phyloP scores from a whole-genome alignment of 2,797 vertebrate species.

The Rhynchonycteris naso region DNA sequence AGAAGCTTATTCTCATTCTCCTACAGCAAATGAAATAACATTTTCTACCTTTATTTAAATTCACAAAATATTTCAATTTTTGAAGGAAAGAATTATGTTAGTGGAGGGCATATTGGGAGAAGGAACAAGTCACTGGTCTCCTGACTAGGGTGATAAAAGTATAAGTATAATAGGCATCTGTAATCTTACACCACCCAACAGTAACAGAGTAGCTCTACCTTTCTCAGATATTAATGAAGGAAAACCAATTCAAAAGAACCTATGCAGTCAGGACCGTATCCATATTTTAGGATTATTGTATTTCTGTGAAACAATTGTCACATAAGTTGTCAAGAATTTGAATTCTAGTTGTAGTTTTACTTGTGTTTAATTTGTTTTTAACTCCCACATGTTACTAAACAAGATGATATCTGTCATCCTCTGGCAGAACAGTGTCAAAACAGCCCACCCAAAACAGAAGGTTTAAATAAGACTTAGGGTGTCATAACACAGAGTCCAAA shows the following conservation, averaged over 20 bases:
- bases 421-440: neutral
- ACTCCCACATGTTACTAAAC: neutral
- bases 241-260: neutral
- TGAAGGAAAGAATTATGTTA: neutral
- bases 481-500: neutral
- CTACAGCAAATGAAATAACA: constrained; percentile 18
- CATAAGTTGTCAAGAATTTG: too few species aligned
- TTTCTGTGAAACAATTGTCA: too few species aligned
- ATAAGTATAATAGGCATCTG: neutral
- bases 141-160: neutral
- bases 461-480: neutral
- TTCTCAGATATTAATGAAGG: neutral
- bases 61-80: neutral
- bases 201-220: neutral
- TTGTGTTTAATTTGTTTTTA: too few species aligned
- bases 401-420: neutral
- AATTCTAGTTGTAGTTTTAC: too few species aligned
- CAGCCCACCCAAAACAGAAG: neutral
- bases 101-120: neutral
- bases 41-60: neutral
- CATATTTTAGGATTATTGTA: too few species aligned
- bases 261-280: too few species aligned
- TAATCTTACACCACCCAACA: neutral
- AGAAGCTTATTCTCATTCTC: constrained; percentile 7
- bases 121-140: neutral